Evolutionary conservation across 2,888 invertebrate genomes (phyloP).

Genomic region (Meloe dianella): DNA sequence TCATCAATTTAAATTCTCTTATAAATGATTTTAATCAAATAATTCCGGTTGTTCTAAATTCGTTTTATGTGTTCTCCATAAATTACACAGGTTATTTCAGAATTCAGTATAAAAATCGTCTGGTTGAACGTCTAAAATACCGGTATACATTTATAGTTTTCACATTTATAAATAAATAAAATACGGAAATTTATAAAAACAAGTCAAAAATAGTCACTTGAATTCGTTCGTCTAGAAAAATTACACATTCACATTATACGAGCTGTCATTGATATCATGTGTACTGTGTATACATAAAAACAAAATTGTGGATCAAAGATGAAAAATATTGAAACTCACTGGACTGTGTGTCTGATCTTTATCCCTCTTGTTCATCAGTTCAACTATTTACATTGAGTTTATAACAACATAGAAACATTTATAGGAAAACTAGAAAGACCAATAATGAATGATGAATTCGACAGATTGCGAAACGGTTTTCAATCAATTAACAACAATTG

Average conservation of each 20-base stretch:
- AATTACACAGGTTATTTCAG: neutral
- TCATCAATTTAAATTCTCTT: neutral
- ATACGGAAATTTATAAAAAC: neutral
- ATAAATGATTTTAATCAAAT: neutral
- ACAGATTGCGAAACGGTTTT: too few species aligned
- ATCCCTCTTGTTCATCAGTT: too few species aligned
- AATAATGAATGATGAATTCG: too few species aligned
- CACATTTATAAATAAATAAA: neutral
- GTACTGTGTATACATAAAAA: too few species aligned
- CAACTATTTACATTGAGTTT: too few species aligned
- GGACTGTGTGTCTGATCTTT: too few species aligned
- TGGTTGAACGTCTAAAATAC: neutral
- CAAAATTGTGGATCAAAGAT: too few species aligned
- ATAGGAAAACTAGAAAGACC: too few species aligned
- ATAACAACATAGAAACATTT: too few species aligned
- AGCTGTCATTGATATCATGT: too few species aligned
- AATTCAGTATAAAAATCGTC: neutral
- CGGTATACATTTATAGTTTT: neutral
- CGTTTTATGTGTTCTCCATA: neutral
- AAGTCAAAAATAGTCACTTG: neutral
- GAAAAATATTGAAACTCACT: too few species aligned
- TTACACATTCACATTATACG: neutral
- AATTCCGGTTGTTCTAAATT: slow-evolving; percentile 3
- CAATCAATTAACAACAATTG: too few species aligned
- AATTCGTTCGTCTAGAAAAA: neutral